A percentile compares a stretch with the other conserved stretches of the same genome.
Evolutionary conservation across 2,888 invertebrate species (phyloP).

Genomic region (Liodrosophila aerea): DNA sequence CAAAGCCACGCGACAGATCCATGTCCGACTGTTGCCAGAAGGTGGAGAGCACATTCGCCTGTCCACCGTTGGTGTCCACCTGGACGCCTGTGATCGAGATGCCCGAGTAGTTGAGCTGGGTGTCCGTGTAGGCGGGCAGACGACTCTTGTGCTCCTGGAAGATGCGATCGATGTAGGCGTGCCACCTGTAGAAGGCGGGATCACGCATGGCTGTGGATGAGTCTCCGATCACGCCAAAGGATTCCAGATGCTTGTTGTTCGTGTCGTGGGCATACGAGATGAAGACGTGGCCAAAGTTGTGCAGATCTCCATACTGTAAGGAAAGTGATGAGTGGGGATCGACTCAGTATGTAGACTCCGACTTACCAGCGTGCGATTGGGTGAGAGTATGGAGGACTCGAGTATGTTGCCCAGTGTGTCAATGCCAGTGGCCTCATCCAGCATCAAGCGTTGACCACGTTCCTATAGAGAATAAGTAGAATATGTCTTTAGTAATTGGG

Average conservation of each 20-base stretch:
- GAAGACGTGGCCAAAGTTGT: slow-evolving; percentile 88
- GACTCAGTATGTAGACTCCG: rapidly evolving
- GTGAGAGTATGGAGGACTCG: slow-evolving; percentile 88
- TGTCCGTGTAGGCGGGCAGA: slow-evolving; percentile 85
- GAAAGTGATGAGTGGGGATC: no score
- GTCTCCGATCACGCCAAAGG: slow-evolving; percentile 92
- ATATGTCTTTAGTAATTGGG: not conserved
- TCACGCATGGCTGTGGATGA: slow-evolving; percentile 93
- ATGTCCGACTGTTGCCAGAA: slow-evolving; percentile 92
- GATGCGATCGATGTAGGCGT: slow-evolving; percentile 89
- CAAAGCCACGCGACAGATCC: slow-evolving; percentile 90
- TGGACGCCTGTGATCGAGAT: slow-evolving; percentile 85
- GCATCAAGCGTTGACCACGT: slow-evolving; percentile 83
- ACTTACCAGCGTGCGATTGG: slow-evolving; percentile 84
- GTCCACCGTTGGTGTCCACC: slow-evolving; percentile 84
- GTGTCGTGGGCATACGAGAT: slow-evolving; percentile 91
- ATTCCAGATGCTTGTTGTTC: slow-evolving; percentile 88
- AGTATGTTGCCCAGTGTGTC: slow-evolving; percentile 91
- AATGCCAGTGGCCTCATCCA: slow-evolving; percentile 88
- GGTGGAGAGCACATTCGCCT: slow-evolving; percentile 85
- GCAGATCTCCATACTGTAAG: slow-evolving; percentile 88
- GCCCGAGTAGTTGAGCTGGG: slow-evolving; percentile 81
- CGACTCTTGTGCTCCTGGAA: slow-evolving; percentile 89
- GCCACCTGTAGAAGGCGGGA: slow-evolving; percentile 93
- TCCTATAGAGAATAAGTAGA: slow-evolving; percentile 81